A percentile compares a stretch with the other conserved stretches of the same genome.
phyloP scores from a whole-genome alignment of 2,888 invertebrate species.

The Globia sparganii region DNA sequence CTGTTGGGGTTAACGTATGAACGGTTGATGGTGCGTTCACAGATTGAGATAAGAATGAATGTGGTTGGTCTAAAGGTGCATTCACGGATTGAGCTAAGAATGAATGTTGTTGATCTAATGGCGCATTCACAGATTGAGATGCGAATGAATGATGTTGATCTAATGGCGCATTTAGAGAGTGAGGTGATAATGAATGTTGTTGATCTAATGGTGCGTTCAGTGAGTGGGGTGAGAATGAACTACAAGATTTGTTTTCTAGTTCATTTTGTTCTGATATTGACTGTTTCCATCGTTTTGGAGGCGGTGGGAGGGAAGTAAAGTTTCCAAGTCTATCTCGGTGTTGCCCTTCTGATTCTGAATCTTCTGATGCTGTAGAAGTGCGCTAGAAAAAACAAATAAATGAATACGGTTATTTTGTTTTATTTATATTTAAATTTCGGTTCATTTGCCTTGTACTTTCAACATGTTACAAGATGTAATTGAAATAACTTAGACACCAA shows the following conservation, averaged over 20 bases:
- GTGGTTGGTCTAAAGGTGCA: background rate
- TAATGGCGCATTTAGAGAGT: no score
- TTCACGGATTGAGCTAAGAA: conserved; percentile 6
- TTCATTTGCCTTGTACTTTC: no score
- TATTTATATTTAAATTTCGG: background rate
- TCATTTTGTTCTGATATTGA: conserved; percentile 1
- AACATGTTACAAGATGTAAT: no score
- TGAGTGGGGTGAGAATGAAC: conserved; percentile 10
- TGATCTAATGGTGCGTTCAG: conserved; percentile 10
- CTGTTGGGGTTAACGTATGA: conserved; percentile 16
- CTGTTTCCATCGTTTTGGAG: conserved; percentile 12
- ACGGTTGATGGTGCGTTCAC: background rate
- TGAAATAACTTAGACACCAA: no score
- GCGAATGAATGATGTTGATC: background rate
- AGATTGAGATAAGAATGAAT: conserved; percentile 6
- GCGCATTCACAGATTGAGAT: no score
- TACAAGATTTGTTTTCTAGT: background rate
- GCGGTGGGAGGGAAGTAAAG: background rate
- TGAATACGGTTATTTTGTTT: background rate
- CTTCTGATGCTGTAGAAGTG: conserved; percentile 2
- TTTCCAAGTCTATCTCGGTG: conserved; percentile 5
- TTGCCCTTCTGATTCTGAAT: conserved; percentile 5
- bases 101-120: background rate
- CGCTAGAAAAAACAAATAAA: conserved; percentile 3
- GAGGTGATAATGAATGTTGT: background rate